Conservation (phyloP, 2,797 vertebrate genomes). For the Iguana delicatissima region DNA sequence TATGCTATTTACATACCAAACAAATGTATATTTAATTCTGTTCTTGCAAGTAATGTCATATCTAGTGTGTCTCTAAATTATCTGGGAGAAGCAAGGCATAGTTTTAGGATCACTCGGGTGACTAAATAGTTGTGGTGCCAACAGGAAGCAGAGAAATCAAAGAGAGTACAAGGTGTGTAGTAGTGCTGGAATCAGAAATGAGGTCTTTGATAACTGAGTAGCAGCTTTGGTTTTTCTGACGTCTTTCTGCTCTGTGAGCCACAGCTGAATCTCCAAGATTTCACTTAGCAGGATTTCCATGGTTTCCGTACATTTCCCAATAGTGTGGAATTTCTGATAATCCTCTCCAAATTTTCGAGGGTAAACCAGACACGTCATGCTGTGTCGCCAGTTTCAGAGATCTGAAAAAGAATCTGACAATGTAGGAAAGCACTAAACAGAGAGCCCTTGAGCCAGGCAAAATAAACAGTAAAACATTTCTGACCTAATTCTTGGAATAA, state of each 20-base stretch:
- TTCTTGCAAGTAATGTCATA: background rate
- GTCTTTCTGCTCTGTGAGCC: constrained; percentile 7
- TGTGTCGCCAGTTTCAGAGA: constrained; percentile 26
- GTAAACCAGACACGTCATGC: constrained; percentile 39
- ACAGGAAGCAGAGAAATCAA: background rate
- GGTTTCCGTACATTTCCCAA: constrained; percentile 64
- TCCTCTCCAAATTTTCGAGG: constrained; percentile 32
- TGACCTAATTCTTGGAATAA: constrained; percentile 15
- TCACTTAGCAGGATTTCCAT: constrained; percentile 48
- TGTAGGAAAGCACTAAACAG: background rate
- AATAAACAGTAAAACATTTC: background rate
- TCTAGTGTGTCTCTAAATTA: background rate
- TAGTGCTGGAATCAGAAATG: background rate
- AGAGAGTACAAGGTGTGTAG: background rate
- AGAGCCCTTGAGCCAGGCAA: background rate
- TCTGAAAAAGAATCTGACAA: background rate
- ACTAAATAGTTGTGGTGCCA: background rate
- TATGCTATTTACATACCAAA: background rate
- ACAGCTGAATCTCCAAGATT: constrained; percentile 50
- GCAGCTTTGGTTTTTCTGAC: constrained; percentile 21
- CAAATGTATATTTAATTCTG: background rate
- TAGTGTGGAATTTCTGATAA: constrained; percentile 45
- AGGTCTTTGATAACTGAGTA: constrained; percentile 13
- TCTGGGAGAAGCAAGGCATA: background rate
- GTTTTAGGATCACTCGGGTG: background rate